Base-by-base conservation (phyloP, 2,888 invertebrate species). In the Acanthosoma haemorrhoidale region DNA sequence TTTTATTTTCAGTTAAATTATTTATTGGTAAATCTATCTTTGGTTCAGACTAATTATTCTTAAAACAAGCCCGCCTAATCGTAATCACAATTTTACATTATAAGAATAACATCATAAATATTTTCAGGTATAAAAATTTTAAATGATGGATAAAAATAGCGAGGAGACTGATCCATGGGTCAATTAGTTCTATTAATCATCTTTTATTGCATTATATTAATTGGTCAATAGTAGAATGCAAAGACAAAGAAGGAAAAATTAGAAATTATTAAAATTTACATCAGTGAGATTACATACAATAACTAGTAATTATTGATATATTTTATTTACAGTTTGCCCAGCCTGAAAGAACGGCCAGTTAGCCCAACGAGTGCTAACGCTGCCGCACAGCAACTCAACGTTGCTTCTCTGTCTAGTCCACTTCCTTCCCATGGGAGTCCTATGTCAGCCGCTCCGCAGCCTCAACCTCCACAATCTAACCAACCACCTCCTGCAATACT, bases 271-370 rank as follows among this genome's bases (percentile, higher is more conserved):
- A n/a, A n/a, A n/a, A n/a, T n/a, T 51, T 70, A 16, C n/a, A n/a
- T n/a, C n/a, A n/a, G n/a, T n/a, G n/a, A n/a, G n/a, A n/a, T n/a
- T n/a, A n/a, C n/a, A n/a, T n/a, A n/a, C n/a, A n/a, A n/a, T n/a
- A n/a, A n/a, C n/a, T n/a, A n/a, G n/a, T n/a, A n/a, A n/a, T n/a
- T 39, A 13, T n/a, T n/a, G n/a, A 51, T 58, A 18, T 72, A 8
- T 57, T 34, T 15, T 41, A 16, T 41, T 34, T 8, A 31, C 9
- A 43, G 39, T 76, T 77, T 66, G 31, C 58, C 58, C 74, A 84
- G 83, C 76, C 79, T 88, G 6, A 88, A 88, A 76, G 88, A 88
- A 76, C 81, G 88, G n/a, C 87, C 88, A 0, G 83, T 88, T 6
- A 88, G 87, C 78, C 88, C 86, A 4, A 81, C 82, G 11, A 83